Percentiles rank a stretch among this genome's conserved stretches.
phyloP scores from a whole-genome alignment of 2,113 vertebrate genomes.

The Etia nguti region DNA sequence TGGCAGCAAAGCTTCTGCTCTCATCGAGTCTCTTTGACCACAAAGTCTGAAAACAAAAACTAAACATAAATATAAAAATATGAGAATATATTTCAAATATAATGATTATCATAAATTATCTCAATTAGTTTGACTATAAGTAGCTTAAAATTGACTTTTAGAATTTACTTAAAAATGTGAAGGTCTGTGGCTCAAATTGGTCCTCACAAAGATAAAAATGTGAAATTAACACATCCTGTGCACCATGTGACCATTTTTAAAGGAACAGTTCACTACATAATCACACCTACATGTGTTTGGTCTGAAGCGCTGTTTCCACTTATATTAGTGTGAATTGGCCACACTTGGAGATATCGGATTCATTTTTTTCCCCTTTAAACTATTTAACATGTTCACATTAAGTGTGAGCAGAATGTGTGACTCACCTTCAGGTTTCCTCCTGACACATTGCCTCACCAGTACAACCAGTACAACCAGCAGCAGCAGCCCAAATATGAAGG shows the following conservation, averaged over 20 bases:
- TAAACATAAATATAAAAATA: neutral
- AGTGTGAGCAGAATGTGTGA: neutral
- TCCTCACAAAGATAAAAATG: rapidly evolving
- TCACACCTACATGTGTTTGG: neutral
- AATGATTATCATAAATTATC: neutral
- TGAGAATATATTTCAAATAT: neutral
- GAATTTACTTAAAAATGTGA: neutral
- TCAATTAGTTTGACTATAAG: rapidly evolving
- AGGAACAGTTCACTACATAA: neutral
- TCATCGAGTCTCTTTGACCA: rapidly evolving
- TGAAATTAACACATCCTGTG: rapidly evolving
- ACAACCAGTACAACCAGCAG: neutral
- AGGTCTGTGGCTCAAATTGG: neutral
- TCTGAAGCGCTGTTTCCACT: neutral
- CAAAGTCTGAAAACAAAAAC: rapidly evolving
- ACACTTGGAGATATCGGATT: neutral
- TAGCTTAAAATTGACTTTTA: neutral
- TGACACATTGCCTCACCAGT: rapidly evolving
- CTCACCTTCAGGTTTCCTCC: neutral
- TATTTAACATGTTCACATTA: neutral
- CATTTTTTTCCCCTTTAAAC: rapidly evolving
- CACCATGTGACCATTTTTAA: neutral
- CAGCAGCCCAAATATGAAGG: neutral
- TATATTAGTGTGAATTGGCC: rapidly evolving
- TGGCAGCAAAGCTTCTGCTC: neutral